Evolutionary conservation across 2,888 invertebrate genomes (phyloP).

Genomic region (Prosapia bicincta): DNA sequence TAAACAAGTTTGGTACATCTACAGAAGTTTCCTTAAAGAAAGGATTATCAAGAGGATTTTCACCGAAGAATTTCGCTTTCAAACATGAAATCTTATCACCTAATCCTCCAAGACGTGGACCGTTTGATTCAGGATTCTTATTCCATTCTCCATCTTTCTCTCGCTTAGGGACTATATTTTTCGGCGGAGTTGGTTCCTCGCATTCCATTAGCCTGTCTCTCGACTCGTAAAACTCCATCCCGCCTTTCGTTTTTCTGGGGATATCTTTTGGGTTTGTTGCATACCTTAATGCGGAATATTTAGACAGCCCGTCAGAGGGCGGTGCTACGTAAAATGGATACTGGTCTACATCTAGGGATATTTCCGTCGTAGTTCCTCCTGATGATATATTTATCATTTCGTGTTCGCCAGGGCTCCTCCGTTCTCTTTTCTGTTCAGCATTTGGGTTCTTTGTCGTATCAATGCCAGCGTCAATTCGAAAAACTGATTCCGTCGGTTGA

Average conservation of each 20-base stretch:
- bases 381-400: constrained; percentile 27
- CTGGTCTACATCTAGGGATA: constrained; percentile 46
- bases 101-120: constrained; percentile 56
- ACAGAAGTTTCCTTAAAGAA: constrained; percentile 54
- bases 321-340: constrained; percentile 61
- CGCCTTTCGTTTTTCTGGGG: constrained; percentile 61
- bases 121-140: constrained; percentile 38
- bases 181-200: constrained; percentile 44
- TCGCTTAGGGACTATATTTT: constrained; percentile 42
- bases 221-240: constrained; percentile 69
- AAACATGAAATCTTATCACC: constrained; percentile 73
- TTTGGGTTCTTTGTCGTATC: neutral
- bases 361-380: constrained; percentile 35
- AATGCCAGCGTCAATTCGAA: neutral
- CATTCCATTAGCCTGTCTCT: constrained; percentile 44
- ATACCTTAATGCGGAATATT: constrained; percentile 62
- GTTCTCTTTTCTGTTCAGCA: constrained; percentile 41
- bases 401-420: constrained; percentile 25
- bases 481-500: constrained; percentile 14
- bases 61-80: constrained; percentile 69
- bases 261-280: constrained; percentile 60
- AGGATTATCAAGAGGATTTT: constrained; percentile 71
- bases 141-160: constrained; percentile 41
- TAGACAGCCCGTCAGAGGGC: constrained; percentile 41
- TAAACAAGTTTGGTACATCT: constrained; percentile 39